These are phyloP conservation scores for Hydrochoerus hydrochaeris DNA, from an alignment of 2,113 vertebrate genomes.

Conservation along the genomic window DNA sequence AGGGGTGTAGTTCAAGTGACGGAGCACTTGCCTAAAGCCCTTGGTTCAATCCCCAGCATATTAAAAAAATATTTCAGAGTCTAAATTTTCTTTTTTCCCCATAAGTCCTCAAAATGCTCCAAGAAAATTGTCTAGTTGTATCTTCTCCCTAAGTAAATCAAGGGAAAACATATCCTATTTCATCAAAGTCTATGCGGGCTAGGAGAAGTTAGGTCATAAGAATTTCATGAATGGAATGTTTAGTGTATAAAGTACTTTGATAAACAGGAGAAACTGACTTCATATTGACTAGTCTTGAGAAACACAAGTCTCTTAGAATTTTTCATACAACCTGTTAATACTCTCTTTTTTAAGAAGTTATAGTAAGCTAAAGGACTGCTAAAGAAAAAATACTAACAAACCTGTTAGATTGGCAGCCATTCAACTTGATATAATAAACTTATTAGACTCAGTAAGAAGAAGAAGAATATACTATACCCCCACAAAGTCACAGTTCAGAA, in stretches of 20 bases:
- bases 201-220: conserved; percentile 9
- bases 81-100: conserved; percentile 38
- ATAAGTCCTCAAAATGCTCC: not conserved
- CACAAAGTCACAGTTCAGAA: not conserved
- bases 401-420: not conserved
- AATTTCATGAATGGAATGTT: conserved; percentile 35
- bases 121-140: conserved; percentile 22
- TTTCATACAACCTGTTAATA: not conserved
- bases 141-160: conserved; percentile 9
- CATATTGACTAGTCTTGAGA: not conserved
- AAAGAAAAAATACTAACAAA: not conserved
- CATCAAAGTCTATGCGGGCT: conserved; percentile 7
- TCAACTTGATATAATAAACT: conserved; percentile 38
- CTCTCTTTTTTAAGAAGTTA: conserved; percentile 46
- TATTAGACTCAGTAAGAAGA: conserved; percentile 50
- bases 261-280: not conserved
- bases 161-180: not conserved
- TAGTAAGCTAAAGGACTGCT: not conserved
- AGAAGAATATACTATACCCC: not conserved
- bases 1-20: not conserved
- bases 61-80: not conserved
- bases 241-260: not conserved
- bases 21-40: not conserved
- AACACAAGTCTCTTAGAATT: not conserved
- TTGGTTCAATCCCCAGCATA: not conserved